These are phyloP conservation scores for Halocaridina rubra DNA, from an alignment of 2,888 invertebrate species.

Conservation along the genomic window DNA sequence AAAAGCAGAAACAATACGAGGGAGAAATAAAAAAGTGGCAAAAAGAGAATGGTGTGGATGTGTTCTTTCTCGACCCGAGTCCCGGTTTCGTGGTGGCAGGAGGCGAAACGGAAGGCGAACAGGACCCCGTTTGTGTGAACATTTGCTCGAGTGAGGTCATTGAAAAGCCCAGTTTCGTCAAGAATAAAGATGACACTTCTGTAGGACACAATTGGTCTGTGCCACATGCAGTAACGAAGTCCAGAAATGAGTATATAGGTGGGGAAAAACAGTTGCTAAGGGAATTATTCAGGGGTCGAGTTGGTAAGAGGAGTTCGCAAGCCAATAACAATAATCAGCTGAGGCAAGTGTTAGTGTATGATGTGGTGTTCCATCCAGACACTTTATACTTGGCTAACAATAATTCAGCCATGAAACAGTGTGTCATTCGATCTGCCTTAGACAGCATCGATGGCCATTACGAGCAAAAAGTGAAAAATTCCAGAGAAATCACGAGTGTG, in stretches of 20 bases:
- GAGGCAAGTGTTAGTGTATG: constrained; percentile 2
- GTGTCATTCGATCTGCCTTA: constrained; percentile 23
- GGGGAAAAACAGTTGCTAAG: not conserved
- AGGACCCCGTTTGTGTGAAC: constrained; percentile 22
- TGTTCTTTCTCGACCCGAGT: constrained; percentile 26
- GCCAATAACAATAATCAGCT: too few species aligned
- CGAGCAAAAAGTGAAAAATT: not conserved
- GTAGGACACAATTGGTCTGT: constrained; percentile 21
- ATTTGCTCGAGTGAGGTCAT: constrained; percentile 32
- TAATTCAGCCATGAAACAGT: not conserved
- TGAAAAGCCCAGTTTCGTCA: constrained; percentile 3
- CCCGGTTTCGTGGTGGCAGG: constrained; percentile 21
- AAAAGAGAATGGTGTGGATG: constrained; percentile 39
- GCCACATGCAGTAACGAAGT: constrained; percentile 28
- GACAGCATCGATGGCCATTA: constrained; percentile 19
- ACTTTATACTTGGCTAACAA: constrained; percentile 9
- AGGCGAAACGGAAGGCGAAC: not conserved
- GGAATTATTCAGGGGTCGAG: not conserved
- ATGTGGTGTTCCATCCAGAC: constrained; percentile 39
- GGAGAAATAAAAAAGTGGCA: constrained; percentile 25
- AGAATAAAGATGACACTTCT: not conserved
- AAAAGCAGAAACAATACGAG: constrained; percentile 33
- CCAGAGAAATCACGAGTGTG: not conserved
- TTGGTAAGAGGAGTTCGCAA: too few species aligned
- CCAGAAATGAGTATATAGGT: not conserved